phyloP scores from a whole-genome alignment of 1,140 invertebrate species.

The Pantala flavescens region DNA sequence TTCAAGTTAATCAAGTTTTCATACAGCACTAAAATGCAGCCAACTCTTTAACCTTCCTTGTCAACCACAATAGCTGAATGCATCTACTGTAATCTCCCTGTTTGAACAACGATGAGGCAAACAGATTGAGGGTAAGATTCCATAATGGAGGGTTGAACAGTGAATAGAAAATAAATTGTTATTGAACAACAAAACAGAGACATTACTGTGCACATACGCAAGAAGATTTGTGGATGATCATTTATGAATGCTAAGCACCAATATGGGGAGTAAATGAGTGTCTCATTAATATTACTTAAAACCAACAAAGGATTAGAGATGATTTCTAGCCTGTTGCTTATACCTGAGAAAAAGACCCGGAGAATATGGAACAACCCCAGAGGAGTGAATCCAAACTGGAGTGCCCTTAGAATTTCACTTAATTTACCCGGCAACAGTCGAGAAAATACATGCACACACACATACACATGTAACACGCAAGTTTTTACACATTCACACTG shows the following conservation, averaged over 20 bases:
- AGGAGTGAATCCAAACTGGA: background rate
- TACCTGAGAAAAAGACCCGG: slow-evolving; percentile 7
- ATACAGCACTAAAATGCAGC: too few species aligned
- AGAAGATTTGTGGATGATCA: background rate
- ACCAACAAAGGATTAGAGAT: background rate
- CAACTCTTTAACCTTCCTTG: too few species aligned
- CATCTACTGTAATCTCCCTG: too few species aligned
- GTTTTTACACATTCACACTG: background rate
- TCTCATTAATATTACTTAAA: background rate
- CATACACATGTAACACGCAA: background rate
- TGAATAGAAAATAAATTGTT: background rate
- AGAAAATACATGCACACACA: slow-evolving; percentile 6
- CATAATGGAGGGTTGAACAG: background rate
- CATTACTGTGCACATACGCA: background rate
- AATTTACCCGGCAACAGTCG: slow-evolving; percentile 2
- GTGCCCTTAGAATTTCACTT: slow-evolving; percentile 1
- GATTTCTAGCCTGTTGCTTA: slow-evolving; percentile 2
- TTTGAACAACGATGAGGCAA: too few species aligned
- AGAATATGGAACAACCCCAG: background rate
- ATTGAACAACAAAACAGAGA: background rate
- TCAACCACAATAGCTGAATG: too few species aligned
- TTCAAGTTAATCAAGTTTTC: too few species aligned
- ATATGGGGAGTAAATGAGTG: background rate
- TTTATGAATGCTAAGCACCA: background rate
- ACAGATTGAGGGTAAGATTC: too few species aligned